Base-by-base conservation (phyloP, 2,888 invertebrate genomes). In the Pristionchus mayeri region DNA sequence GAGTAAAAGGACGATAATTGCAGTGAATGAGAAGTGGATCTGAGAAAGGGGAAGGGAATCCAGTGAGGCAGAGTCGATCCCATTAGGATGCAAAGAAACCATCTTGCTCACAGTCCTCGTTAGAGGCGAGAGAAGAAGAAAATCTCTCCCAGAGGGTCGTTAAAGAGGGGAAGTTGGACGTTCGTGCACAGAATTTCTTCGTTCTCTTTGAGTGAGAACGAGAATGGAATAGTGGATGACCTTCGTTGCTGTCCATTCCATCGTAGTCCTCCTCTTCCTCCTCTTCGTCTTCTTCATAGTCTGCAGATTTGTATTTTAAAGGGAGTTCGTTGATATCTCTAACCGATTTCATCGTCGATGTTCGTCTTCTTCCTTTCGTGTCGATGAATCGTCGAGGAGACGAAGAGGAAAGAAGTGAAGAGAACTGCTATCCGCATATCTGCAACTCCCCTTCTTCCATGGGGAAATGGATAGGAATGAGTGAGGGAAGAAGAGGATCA, bases 1-100 rank as follows among this genome's bases (percentile, higher is more conserved):
- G 9, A 13, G 67, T 34, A 67, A 67, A 40, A 67, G 67, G 67
- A 37, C 27, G 67, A 34, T 67, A 67, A 67, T 67, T 67, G 67
- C 67, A 34, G 21, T 27, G 60, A 2, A 9, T 27, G 60, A 2
- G 21, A 37, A 18, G 63, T 67, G 37, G 37, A 63, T 63, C 30
- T 63, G 63, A 7, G 67, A 67, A 27, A 37, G 67, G n/a, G 37
- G 37, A 6, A 67, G n/a, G 67, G 30, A n/a, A 40, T 6, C n/a
- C n/a, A n/a, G n/a, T n/a, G n/a, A n/a, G n/a, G n/a, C 37, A 37
- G 40, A 67, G 16, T n/a, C 67, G 37, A 67, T 67, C 37, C 67
- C 34, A 67, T 67, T 67, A 37, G 67, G 67, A 60, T 60, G 60
- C 60, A 67, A 67, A 18, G 16, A 37, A 4, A 67, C 37, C 21